A percentile compares a stretch with the other conserved stretches of the same genome.
These are phyloP conservation scores for Lasioglossum albipes DNA, from an alignment of 1,140 invertebrate genomes.

Conservation along the genomic window DNA sequence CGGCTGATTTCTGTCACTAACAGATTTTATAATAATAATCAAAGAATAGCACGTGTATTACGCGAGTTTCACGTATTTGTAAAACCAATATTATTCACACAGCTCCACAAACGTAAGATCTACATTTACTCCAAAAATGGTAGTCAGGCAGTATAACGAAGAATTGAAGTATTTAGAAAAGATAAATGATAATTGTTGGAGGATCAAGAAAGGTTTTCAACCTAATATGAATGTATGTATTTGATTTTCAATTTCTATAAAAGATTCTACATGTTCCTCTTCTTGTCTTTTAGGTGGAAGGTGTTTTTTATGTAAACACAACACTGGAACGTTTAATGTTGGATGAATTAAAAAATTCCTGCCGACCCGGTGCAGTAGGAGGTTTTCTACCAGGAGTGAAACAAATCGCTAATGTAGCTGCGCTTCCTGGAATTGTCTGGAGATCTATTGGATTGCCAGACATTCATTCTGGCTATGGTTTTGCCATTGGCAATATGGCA, in stretches of 20 bases:
- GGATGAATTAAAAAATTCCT: conserved; percentile 96
- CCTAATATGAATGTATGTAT: conserved; percentile 97
- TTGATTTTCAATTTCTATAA: not conserved
- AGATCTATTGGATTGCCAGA: conserved; percentile 95
- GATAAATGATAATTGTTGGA: conserved; percentile 91
- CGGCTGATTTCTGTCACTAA: no score
- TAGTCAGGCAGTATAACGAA: conserved; percentile 95
- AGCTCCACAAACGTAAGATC: not conserved
- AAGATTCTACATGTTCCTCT: conserved; percentile 7
- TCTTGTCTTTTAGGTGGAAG: conserved; percentile 89
- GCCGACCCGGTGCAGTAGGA: conserved; percentile 92
- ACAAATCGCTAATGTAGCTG: conserved; percentile 99
- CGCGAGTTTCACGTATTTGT: no score
- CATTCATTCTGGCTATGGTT: conserved; percentile 99
- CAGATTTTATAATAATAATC: no score
- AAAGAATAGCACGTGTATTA: no score
- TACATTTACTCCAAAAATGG: conserved; percentile 82
- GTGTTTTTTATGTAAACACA: conserved; percentile 98
- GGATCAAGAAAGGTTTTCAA: conserved; percentile 99
- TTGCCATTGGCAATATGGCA: conserved; percentile 98
- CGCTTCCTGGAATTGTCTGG: conserved; percentile 98
- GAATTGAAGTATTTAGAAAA: conserved; percentile 97
- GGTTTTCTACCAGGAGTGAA: conserved; percentile 99
- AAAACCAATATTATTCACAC: not conserved
- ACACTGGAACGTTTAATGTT: conserved; percentile 97